Base-by-base conservation (phyloP, 2,797 vertebrate genomes). In the Graptemys geographica region DNA sequence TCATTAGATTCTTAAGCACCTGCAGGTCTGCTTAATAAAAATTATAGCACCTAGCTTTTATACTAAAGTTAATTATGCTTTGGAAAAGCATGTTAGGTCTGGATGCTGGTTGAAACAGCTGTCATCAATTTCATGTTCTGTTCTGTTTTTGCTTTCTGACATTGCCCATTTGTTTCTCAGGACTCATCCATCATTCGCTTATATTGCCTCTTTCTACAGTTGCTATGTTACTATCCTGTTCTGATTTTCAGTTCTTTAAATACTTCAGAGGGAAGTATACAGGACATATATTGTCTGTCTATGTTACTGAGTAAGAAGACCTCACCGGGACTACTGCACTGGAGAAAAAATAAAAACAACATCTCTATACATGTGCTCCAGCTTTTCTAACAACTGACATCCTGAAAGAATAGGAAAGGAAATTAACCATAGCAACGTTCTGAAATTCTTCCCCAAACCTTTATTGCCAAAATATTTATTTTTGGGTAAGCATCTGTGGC, bases 41-140 rank as follows among this genome's bases (percentile, higher is more conserved):
- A 72, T 83, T 55, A 83, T 90, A 95, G 88, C 92, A 90, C 72
- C 81, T 1, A 93, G 87, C 62, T 96, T 92, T 96, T 91, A 25
- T 90, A 19, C 90, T 57, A 72, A 94, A 96, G 84, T 94, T 97
- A 97, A 97, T 96, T 95, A 96, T 89, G 95, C 95, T 96, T 93
- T 95, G 81, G 95, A 88, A 87, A 95, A 96, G 81, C 0, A 0
- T 83, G 89, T 87, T 90, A 76, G 84, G 93, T 88, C 92, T 0
- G 0, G 82, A 88, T 92, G 95, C 55, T 65, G 89, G 81, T 91
- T 93, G 92, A n/a, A 95, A 79, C 86, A 82, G 94, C 72, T 94
- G 92, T 88, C 90, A 96, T 97, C 87, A 94, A 95, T 97, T 97
- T 95, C 92, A 90, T 3, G 0, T 88, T 27, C 86, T 92, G 93